Conservation (phyloP, 1,140 invertebrate species). For the Centruroides vittatus region DNA sequence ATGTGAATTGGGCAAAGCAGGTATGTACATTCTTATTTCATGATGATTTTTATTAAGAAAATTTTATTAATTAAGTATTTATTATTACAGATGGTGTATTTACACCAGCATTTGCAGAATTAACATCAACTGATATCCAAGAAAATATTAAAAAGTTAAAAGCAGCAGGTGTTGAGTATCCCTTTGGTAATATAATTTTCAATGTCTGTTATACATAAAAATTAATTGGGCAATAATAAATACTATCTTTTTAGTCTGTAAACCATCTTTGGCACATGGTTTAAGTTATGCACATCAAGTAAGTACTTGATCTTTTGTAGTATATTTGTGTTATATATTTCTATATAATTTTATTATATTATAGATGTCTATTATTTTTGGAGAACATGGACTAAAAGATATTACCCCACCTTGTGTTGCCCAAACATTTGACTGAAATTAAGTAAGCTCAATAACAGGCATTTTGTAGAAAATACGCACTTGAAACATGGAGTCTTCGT, state of each 20-base stretch:
- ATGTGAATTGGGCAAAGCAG: slow-evolving; percentile 30
- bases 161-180: slow-evolving; percentile 48
- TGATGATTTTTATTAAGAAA: too few relatives aligned
- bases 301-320: neutral
- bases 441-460: too few relatives aligned
- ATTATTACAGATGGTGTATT: slow-evolving; percentile 47
- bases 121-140: slow-evolving; percentile 44
- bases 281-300: slow-evolving; percentile 28
- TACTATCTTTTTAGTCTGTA: slow-evolving; percentile 48
- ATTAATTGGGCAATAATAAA: too few relatives aligned
- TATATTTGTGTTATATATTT: too few relatives aligned
- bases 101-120: slow-evolving; percentile 67
- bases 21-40: slow-evolving; percentile 19
- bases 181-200: slow-evolving; percentile 39
- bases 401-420: slow-evolving; percentile 71
- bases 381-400: slow-evolving; percentile 56
- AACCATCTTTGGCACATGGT: slow-evolving; percentile 42
- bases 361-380: slow-evolving; percentile 77
- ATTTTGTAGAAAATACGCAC: too few relatives aligned
- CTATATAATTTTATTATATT: slow-evolving; percentile 10
- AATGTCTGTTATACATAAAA: slow-evolving; percentile 1
- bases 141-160: slow-evolving; percentile 45
- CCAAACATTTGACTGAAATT: slow-evolving; percentile 75
- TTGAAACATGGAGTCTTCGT: too few relatives aligned
- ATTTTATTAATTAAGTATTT: too few relatives aligned